phyloP scores from a whole-genome alignment of 2,888 invertebrate species.

The Galerucella pusilla region DNA sequence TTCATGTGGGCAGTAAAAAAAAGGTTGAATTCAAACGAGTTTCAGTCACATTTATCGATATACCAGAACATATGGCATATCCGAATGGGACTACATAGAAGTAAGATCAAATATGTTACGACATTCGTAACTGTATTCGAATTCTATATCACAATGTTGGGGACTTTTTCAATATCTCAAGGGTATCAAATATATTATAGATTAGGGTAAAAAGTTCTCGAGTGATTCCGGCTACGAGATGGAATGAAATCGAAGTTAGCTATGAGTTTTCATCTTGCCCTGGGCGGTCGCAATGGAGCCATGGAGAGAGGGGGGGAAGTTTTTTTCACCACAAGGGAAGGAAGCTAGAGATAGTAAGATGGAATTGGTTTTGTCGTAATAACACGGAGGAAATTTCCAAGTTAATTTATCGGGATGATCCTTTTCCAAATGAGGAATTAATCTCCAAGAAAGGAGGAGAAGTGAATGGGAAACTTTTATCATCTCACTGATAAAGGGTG shows the following conservation, averaged over 20 bases:
- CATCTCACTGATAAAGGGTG: not conserved
- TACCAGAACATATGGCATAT: slow-evolving; percentile 24
- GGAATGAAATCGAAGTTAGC: slow-evolving; percentile 48
- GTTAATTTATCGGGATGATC: slow-evolving; percentile 24
- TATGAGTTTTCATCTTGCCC: slow-evolving; percentile 46
- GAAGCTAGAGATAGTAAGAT: slow-evolving; percentile 29
- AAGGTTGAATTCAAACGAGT: slow-evolving; percentile 16
- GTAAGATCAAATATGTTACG: slow-evolving; percentile 48
- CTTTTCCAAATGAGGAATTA: slow-evolving; percentile 10
- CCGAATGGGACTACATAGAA: slow-evolving; percentile 31
- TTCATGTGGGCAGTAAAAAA: slow-evolving; percentile 11
- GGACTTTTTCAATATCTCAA: slow-evolving; percentile 56
- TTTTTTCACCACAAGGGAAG: slow-evolving; percentile 19
- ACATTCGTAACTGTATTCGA: slow-evolving; percentile 49
- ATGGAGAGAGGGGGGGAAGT: not conserved
- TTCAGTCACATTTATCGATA: slow-evolving; percentile 20
- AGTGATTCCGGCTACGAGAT: slow-evolving; percentile 53
- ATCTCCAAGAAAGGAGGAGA: not conserved
- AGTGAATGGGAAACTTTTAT: not conserved
- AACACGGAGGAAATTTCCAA: slow-evolving; percentile 25
- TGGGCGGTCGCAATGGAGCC: slow-evolving; percentile 40
- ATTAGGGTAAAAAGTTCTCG: slow-evolving; percentile 53
- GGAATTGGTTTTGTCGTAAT: slow-evolving; percentile 33
- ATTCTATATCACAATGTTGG: slow-evolving; percentile 48
- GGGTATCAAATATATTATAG: slow-evolving; percentile 57